A percentile compares a stretch with the other conserved stretches of the same genome.
phyloP scores from a whole-genome alignment of 2,113 vertebrate species.

The Sclerurus mexicanus region DNA sequence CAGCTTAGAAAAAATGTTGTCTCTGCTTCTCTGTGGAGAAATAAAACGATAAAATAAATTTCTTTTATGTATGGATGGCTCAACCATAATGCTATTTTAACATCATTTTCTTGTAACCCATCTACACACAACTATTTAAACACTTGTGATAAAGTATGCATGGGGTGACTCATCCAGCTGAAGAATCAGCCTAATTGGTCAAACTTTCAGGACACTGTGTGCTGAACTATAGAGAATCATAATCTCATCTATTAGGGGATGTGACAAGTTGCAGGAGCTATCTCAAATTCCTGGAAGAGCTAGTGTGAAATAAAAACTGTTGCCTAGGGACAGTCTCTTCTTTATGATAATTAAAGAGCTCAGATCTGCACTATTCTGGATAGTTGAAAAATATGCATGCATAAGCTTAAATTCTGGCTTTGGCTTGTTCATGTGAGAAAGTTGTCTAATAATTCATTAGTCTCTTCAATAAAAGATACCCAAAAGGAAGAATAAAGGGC shows the following conservation, averaged over 20 bases:
- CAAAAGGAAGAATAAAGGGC: background rate
- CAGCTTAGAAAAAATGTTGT: conserved; percentile 30
- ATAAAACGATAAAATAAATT: background rate
- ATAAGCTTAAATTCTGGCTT: conserved; percentile 42
- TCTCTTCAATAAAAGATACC: conserved; percentile 44
- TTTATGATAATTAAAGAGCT: conserved; percentile 58
- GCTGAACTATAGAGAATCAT: conserved; percentile 57
- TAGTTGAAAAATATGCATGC: conserved; percentile 43
- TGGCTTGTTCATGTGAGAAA: conserved; percentile 15
- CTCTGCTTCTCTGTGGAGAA: conserved; percentile 9
- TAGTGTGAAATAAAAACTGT: conserved; percentile 39
- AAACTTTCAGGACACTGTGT: conserved; percentile 52
- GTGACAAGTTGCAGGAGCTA: conserved; percentile 58
- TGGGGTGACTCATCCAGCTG: conserved; percentile 55
- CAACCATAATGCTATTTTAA: conserved; percentile 15
- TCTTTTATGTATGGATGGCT: conserved; percentile 12
- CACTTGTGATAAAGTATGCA: conserved; percentile 30
- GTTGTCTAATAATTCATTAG: conserved; percentile 51
- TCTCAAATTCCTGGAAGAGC: conserved; percentile 59
- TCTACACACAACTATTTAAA: conserved; percentile 28
- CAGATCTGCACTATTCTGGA: conserved; percentile 38
- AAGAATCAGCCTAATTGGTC: conserved; percentile 63
- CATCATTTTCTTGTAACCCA: conserved; percentile 36
- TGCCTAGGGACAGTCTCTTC: conserved; percentile 59
- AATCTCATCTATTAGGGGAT: conserved; percentile 57